These are phyloP conservation scores for Agrilus planipennis DNA, from an alignment of 1,140 invertebrate genomes.

Conservation along the genomic window DNA sequence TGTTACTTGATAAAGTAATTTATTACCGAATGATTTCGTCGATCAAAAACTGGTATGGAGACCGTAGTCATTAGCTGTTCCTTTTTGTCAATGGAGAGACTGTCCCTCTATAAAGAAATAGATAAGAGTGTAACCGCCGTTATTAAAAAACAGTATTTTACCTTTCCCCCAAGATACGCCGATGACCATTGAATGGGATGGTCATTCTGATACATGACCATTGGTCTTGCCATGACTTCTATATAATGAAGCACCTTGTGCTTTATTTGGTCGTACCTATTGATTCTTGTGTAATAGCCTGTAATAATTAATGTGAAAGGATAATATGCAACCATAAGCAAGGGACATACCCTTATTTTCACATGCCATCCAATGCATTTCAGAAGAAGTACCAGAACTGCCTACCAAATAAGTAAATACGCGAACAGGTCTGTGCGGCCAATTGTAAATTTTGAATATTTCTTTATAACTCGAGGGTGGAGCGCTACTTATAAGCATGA, in stretches of 20 bases:
- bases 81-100: slow-evolving; percentile 52
- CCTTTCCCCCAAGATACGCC: slow-evolving; percentile 76
- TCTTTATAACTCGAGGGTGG: slow-evolving; percentile 57
- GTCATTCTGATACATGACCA: slow-evolving; percentile 80
- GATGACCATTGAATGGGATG: slow-evolving; percentile 87
- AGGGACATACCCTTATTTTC: slow-evolving; percentile 74
- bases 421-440: slow-evolving; percentile 79
- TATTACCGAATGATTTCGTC: slow-evolving; percentile 76
- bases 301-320: neutral
- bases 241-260: slow-evolving; percentile 81
- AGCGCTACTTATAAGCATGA: slow-evolving; percentile 91
- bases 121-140: slow-evolving; percentile 1
- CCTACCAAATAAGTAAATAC: slow-evolving; percentile 96
- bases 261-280: slow-evolving; percentile 37
- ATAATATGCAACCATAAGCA: neutral
- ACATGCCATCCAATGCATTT: slow-evolving; percentile 91
- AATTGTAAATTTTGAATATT: slow-evolving; percentile 76
- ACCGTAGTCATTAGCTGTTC: slow-evolving; percentile 81
- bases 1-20: no score
- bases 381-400: slow-evolving; percentile 71
- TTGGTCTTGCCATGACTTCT: slow-evolving; percentile 78
- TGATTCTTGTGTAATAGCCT: slow-evolving; percentile 30
- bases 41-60: slow-evolving; percentile 84
- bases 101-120: slow-evolving; percentile 44
- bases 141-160: slow-evolving; percentile 33